These are phyloP conservation scores for Halichondria panicea DNA, from an alignment of 37 sponge, comb jelly and placozoan genomes.

Conservation along the genomic window DNA sequence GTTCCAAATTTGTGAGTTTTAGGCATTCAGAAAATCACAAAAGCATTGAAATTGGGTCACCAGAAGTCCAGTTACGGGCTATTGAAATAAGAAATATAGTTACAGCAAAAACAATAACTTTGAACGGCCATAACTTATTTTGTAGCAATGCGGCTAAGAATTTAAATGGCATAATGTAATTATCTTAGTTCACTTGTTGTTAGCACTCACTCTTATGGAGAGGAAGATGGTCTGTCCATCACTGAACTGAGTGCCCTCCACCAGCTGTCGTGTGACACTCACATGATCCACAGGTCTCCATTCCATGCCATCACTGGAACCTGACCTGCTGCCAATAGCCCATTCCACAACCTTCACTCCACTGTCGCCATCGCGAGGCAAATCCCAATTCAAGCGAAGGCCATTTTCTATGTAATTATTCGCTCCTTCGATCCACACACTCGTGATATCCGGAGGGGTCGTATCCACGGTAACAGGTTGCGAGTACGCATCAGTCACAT, in stretches of 20 bases:
- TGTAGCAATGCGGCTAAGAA: not conserved
- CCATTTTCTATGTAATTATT: too few relatives aligned
- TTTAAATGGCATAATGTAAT: not conserved
- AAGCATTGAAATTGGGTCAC: too few relatives aligned
- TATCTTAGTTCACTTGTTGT: not conserved
- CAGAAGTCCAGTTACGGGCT: too few relatives aligned
- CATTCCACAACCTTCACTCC: conserved; percentile 39
- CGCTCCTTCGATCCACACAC: conserved; percentile 12
- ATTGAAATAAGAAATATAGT: too few relatives aligned
- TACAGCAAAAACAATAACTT: not conserved
- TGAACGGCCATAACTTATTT: not conserved
- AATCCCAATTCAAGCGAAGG: conserved; percentile 44
- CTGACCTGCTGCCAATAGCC: conserved; percentile 56
- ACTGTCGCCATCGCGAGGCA: conserved; percentile 57
- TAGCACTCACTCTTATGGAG: conserved; percentile 29
- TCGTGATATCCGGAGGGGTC: conserved; percentile 56
- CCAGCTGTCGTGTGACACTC: not conserved
- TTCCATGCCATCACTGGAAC: conserved; percentile 40
- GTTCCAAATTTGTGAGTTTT: too few relatives aligned
- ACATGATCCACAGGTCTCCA: conserved; percentile 55
- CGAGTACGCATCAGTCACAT: conserved; percentile 5
- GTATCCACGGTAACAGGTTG: conserved; percentile 55
- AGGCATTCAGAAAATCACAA: too few relatives aligned
- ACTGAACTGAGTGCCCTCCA: not conserved
- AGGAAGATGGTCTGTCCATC: conserved; percentile 62